Percentiles rank a stretch among this genome's conserved stretches.
phyloP scores from a whole-genome alignment of 1,140 invertebrate species.

The Cydia amplana region DNA sequence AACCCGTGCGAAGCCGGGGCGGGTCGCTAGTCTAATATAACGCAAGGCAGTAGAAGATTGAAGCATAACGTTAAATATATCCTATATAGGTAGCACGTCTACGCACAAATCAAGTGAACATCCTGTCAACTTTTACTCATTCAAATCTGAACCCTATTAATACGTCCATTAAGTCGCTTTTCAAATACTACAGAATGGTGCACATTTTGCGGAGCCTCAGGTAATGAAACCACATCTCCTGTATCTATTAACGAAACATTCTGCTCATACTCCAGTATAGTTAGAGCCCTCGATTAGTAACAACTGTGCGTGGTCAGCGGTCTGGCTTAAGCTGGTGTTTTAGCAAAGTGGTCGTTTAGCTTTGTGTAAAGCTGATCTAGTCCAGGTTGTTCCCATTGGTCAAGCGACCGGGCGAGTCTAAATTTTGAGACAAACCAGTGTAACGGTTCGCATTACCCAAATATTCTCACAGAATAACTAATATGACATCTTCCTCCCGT shows the following conservation, averaged over 20 bases:
- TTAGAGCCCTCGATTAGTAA: neutral
- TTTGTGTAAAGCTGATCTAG: neutral
- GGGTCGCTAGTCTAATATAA: no score
- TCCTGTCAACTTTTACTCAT: neutral
- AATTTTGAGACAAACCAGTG: neutral
- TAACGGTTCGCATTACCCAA: no score
- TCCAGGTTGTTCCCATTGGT: neutral
- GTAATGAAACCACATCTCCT: slow-evolving; percentile 7
- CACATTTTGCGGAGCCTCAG: slow-evolving; percentile 1
- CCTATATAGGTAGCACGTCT: no score
- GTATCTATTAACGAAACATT: neutral
- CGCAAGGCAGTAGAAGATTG: no score
- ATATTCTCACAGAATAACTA: no score
- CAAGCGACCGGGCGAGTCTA: neutral
- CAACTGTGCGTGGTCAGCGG: neutral
- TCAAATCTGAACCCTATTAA: neutral
- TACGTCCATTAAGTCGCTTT: neutral
- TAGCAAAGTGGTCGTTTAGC: neutral
- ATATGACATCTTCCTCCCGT: no score
- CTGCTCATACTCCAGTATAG: neutral
- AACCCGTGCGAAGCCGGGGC: no score
- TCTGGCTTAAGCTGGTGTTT: neutral
- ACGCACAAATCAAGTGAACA: neutral
- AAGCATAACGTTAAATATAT: no score
- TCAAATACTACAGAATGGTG: neutral